Evolutionary conservation across 2,797 vertebrate genomes (phyloP), one percentile per base, ranked within the genome.

Genomic region (Acanthurus tractus): DNA sequence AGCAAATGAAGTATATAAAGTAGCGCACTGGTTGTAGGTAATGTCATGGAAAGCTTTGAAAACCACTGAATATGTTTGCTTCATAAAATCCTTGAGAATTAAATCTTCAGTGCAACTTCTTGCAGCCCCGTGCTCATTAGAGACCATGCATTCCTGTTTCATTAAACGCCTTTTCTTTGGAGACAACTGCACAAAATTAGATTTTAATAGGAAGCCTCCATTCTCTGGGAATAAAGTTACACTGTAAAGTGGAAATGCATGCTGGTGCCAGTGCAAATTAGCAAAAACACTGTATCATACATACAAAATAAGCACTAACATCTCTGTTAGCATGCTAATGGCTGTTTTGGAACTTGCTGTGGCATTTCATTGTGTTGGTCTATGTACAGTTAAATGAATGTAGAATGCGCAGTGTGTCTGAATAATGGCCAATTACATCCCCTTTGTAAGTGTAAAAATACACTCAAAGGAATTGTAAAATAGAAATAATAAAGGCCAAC

Each of bases 101-200:
- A 73, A 34, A 65, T 72, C 55, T 82, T 76, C 53, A 45, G 68
- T 54, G 63, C 29, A 74, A 78, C 70, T 77, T 88, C 59, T 62
- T 69, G 63, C 64, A 81, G 74, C 70, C 38, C 7, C 3, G 0
- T 14, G 66, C 82, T 95, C 92, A 94, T 95, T 92, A 92, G 87
- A 74, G 81, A 79, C 77, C 55, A 4, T 18, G 77, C 69, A 57
- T 82, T 88, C 63, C 74, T 71, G 78, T 87, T 93, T 86, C 79
- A 89, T 94, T 93, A 94, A 93, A 92, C 78, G 84, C 69, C 76
- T 79, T 74, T 86, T 90, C 86, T 93, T 89, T 75, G 71, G 88
- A 92, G 88, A 88, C 86, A 91, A 86, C 54, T 36, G 65, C 74
- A 75, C 81, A 83, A 76, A 90, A 92, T 88, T 70, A 81, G 82